Conservation (phyloP, 2,888 invertebrate species). For the Mystacides longicornis region DNA sequence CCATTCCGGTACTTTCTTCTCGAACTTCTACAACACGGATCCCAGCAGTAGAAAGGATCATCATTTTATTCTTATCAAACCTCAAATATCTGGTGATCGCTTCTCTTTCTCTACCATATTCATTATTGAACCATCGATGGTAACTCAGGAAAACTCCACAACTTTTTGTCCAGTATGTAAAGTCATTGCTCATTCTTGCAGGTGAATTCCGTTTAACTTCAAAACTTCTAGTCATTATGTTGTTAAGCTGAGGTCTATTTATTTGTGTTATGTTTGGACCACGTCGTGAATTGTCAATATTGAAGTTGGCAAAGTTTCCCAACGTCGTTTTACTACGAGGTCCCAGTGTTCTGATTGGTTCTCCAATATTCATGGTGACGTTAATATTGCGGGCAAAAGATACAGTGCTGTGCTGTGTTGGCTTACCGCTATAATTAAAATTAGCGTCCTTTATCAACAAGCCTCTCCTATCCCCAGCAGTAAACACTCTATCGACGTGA, state of each 20-base stretch:
- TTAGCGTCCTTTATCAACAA: conserved; percentile 45
- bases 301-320: conserved; percentile 46
- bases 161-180: conserved; percentile 55
- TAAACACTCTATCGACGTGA: conserved; percentile 70
- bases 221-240: conserved; percentile 36
- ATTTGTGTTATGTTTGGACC: conserved; percentile 48
- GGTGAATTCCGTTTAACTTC: conserved; percentile 43
- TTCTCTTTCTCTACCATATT: conserved; percentile 48
- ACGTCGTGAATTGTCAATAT: conserved; percentile 43
- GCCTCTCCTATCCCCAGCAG: conserved; percentile 50
- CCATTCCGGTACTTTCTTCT: conserved; percentile 52
- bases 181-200: conserved; percentile 44
- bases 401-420: conserved; percentile 55
- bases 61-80: conserved; percentile 50
- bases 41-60: conserved; percentile 56
- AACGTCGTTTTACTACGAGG: conserved; percentile 48
- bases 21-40: conserved; percentile 61
- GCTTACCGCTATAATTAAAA: conserved; percentile 51
- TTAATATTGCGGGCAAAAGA: conserved; percentile 53
- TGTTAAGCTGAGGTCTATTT: conserved; percentile 46
- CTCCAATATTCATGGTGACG: conserved; percentile 56
- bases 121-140: conserved; percentile 54
- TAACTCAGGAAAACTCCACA: conserved; percentile 59
- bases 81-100: conserved; percentile 47
- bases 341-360: conserved; percentile 44